Evolutionary conservation across 2,888 invertebrate species (phyloP), one percentile per base, ranked within the genome.

Genomic region (Dorcus parallelipipedus): DNA sequence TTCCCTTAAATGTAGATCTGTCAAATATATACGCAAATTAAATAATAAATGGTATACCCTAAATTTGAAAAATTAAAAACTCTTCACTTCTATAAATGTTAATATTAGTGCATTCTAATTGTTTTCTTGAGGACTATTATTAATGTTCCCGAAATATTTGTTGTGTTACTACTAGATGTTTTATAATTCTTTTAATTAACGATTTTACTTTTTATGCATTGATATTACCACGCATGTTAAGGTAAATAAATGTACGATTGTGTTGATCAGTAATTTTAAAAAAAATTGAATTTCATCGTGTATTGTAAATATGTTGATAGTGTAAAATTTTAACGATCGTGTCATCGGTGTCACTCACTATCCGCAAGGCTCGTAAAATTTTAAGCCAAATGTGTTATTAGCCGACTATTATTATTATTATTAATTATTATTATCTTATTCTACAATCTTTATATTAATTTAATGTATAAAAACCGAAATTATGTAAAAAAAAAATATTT

Each of bases 281-380:
- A 38, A 14, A 20, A 47, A 48, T 45, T 47, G 38, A 17, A 17
- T n/a, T 38, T 10, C 38, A 39, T 47, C 38, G 23, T 54, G 45
- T 52, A 45, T 54, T 56, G 43, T 50, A 56, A 33, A 56, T 50
- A 56, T 56, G 56, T 56, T 56, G 41, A 56, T 50, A 56, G 41
- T 38, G 42, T 49, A 49, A 56, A 50, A 43, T 39, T 56, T 56
- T 49, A 56, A 48, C 50, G 42, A 40, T 43, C 50, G 26, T 50
- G 40, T 42, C 41, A 55, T 42, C 49, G 56, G 49, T 56, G 50
- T 56, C 56, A 56, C 43, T 43, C 43, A 43, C 43, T 39, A 51
- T 38, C 40, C 40, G 14, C 39, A 50, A 43, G 43, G 56, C 43
- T 50, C 56, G 42, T 56, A 50, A 56, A 56, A 48, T 50, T 40